phyloP scores from a whole-genome alignment of 2,888 invertebrate species.

The Camponotus fellah region DNA sequence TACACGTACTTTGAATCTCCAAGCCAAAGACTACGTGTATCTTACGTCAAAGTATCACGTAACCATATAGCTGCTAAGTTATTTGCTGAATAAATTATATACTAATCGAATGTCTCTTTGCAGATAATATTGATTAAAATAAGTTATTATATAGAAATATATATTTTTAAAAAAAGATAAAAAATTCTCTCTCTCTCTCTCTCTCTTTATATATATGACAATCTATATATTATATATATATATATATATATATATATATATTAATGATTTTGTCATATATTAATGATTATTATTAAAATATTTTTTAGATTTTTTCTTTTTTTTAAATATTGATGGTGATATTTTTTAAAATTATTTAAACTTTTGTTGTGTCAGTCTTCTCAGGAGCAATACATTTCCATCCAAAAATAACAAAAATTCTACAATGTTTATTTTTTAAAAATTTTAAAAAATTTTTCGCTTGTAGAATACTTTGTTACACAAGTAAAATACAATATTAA shows the following conservation, averaged over 20 bases:
- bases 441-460: background rate
- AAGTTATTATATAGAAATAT: background rate
- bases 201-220: no score
- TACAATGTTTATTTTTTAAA: background rate
- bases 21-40: conserved; percentile 25
- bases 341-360: conserved; percentile 2
- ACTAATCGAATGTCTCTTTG: background rate
- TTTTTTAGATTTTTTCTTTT: background rate
- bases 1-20: conserved; percentile 9
- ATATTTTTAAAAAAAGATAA: background rate
- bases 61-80: background rate
- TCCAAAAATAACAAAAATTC: background rate
- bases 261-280: background rate
- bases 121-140: background rate
- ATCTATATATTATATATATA: no score
- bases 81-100: background rate
- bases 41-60: conserved; percentile 11
- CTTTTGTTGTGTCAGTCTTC: background rate
- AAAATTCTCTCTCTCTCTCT: no score
- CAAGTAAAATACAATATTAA: conserved; percentile 4
- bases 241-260: no score
- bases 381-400: background rate
- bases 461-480: background rate
- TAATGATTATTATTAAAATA: background rate
- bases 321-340: background rate